Base-by-base conservation (phyloP, 2,888 invertebrate species). In the Ganaspis brasiliensis region DNA sequence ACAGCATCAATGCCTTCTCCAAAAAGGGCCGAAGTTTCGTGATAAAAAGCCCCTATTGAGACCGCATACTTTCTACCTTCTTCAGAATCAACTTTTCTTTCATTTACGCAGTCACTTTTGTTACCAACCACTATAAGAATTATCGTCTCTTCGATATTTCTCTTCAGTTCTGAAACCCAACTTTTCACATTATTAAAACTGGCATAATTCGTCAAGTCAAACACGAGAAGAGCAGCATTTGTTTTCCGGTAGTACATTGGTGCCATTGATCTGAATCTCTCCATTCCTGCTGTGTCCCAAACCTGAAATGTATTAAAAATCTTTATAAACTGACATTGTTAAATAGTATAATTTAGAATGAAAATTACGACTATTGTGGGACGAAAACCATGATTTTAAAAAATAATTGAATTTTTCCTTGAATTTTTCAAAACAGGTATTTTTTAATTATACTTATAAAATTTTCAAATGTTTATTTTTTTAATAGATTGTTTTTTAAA, bases 171-270 rank as follows among this genome's bases (percentile, higher is more conserved):
- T 87, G 94, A 94, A 2, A 97, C 96, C 98, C 98, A 98, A n/a
- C 93, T 93, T 91, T 97, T 96, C 83, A 98, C 95, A 79, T 95
- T 95, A 3, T 93, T 92, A 89, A 97, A 98, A 75, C 96, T 96
- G 78, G 93, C 93, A 59, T 93, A 92, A 79, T 95, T 95, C 2
- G 97, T 96, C 79, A 98, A 94, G 90, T 98, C 98, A 89, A 96
- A 98, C 0, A 98, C 95, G 67, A 98, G 92, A 70, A 98, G 93
- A 0, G 98, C 98, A 0, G 97, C 97, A 90, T 97, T 97, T 0
- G 98, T 96, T 89, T 97, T 97, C 72, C 98, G 93, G 90, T 98
- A 98, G 90, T 98, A 98, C 97, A 98, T 97, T 8, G 98, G 98
- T 0, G 97, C 97, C 95, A 98, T 98, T 0, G 98, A 96, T 78